Evolutionary conservation across 2,797 vertebrate species (phyloP).

Genomic region (Catamblyrhynchus diadema): DNA sequence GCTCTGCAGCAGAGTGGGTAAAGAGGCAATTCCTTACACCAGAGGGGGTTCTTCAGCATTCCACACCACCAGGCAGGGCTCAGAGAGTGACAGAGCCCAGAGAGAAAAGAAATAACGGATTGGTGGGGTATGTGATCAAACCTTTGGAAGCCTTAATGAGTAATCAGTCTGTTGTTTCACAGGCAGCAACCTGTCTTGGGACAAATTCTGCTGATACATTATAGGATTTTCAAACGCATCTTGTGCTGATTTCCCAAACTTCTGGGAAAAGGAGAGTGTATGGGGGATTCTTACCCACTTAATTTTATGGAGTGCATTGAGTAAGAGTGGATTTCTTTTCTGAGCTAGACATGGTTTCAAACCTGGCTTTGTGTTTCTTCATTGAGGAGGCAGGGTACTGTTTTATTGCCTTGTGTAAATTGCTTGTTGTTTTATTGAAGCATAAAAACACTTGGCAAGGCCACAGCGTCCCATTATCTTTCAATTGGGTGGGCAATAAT

Average conservation of each 20-base stretch:
- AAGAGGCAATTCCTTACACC: not conserved
- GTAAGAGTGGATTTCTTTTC: slow-evolving; percentile 22
- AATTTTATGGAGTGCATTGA: slow-evolving; percentile 25
- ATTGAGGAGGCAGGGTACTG: not conserved
- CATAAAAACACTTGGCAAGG: slow-evolving; percentile 57
- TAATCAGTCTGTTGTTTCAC: not conserved
- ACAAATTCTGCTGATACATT: not conserved
- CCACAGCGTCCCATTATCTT: slow-evolving; percentile 33
- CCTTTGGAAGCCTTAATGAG: not conserved
- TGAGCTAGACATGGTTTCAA: not conserved
- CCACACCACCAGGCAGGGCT: not conserved
- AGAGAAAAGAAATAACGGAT: not conserved
- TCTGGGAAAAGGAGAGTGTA: not conserved
- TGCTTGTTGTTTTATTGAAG: slow-evolving; percentile 48
- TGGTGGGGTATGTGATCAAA: not conserved
- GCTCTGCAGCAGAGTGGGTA: not conserved
- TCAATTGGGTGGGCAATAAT: slow-evolving; percentile 37
- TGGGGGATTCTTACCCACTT: not conserved
- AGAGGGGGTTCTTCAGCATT: not conserved
- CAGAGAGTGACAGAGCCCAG: not conserved
- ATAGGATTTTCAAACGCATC: not conserved
- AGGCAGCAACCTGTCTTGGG: not conserved
- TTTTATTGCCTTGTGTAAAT: slow-evolving; percentile 59
- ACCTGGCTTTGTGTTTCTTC: slow-evolving; percentile 25
- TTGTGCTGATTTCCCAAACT: not conserved